phyloP scores from a whole-genome alignment of 2,888 invertebrate species.

The Encarsia formosa region DNA sequence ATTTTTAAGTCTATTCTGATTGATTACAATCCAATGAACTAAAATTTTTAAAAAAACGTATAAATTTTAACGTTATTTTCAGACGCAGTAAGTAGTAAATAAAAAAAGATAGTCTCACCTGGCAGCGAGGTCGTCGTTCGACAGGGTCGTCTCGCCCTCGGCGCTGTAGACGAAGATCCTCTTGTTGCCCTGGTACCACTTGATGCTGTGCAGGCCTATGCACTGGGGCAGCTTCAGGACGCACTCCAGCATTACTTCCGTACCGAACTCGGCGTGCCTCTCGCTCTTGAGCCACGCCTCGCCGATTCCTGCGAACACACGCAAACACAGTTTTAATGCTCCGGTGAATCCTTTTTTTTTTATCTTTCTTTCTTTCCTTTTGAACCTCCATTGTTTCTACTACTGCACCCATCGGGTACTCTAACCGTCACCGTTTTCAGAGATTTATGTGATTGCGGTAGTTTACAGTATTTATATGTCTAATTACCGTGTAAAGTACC shows the following conservation, averaged over 20 bases:
- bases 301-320: constrained; percentile 39
- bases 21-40: no score
- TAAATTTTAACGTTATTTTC: no score
- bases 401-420: background rate
- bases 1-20: no score
- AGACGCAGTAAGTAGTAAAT: background rate
- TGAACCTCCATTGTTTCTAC: background rate
- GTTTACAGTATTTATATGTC: no score
- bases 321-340: constrained; percentile 10
- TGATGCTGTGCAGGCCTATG: constrained; percentile 76
- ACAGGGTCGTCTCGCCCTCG: constrained; percentile 61
- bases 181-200: constrained; percentile 74
- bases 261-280: constrained; percentile 64
- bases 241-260: constrained; percentile 68
- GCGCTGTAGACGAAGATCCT: constrained; percentile 76
- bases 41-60: no score
- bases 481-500: no score
- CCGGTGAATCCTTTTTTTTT: constrained; percentile 2
- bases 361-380: background rate
- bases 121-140: constrained; percentile 68
- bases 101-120: constrained; percentile 56
- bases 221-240: constrained; percentile 68
- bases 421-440: no score
- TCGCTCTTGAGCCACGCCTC: constrained; percentile 47
- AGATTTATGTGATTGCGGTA: no score